phyloP scores from a whole-genome alignment of 2,113 vertebrate genomes.

The Lampris incognitus region DNA sequence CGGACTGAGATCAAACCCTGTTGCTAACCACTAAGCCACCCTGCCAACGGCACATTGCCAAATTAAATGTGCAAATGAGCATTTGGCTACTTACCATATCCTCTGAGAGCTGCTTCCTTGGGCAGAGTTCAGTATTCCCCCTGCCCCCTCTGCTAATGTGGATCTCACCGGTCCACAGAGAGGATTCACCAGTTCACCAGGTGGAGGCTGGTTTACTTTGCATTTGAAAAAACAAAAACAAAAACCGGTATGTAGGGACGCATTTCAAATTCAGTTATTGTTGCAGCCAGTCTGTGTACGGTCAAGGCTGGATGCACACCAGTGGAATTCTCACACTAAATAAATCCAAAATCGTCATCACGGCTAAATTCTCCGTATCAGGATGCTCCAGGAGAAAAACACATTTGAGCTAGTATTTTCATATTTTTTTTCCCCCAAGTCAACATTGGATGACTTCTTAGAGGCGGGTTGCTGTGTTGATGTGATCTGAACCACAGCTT shows the following conservation, averaged over 20 bases:
- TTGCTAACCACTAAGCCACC: too few species aligned
- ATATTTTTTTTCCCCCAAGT: conserved; percentile 8
- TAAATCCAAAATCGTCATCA: conserved; percentile 49
- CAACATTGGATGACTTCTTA: background rate
- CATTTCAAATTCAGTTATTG: conserved; percentile 36
- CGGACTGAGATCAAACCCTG: too few species aligned
- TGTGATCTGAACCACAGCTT: too few species aligned
- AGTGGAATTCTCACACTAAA: conserved; percentile 42
- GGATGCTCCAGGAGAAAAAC: background rate
- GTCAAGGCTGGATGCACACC: conserved; percentile 29
- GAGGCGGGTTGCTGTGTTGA: conserved; percentile 7
- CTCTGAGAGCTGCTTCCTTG: background rate
- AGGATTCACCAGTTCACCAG: conserved; percentile 7
- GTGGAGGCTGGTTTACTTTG: background rate
- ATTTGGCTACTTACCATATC: background rate
- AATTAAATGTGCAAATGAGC: background rate
- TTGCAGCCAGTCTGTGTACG: conserved; percentile 27
- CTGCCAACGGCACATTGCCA: background rate
- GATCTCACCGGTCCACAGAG: background rate
- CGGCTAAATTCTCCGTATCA: conserved; percentile 13
- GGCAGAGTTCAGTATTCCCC: conserved; percentile 5
- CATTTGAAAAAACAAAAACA: background rate
- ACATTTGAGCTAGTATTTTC: conserved; percentile 16
- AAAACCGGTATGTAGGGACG: conserved; percentile 25
- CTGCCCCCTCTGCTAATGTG: background rate